Conservation (phyloP, 2,888 invertebrate species). For the Dione vanillae region DNA sequence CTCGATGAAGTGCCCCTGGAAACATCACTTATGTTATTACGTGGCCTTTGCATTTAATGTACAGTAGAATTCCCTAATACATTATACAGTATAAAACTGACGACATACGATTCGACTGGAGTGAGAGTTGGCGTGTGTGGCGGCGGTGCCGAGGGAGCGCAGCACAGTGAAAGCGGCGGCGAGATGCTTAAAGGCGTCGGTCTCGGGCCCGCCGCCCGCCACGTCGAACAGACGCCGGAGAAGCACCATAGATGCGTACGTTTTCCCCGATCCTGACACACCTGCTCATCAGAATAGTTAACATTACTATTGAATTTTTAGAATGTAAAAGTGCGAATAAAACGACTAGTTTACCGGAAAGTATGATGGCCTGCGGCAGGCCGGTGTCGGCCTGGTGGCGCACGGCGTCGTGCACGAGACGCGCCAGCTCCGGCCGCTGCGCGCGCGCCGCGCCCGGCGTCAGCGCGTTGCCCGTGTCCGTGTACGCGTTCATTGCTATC, state of each 20-base stretch:
- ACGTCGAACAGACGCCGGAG: constrained; percentile 96
- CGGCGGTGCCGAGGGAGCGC: constrained; percentile 94
- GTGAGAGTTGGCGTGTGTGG: constrained; percentile 95
- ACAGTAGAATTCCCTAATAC: background rate
- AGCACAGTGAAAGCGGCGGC: constrained; percentile 97
- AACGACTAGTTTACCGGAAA: constrained; percentile 86
- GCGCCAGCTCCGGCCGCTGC: constrained; percentile 92
- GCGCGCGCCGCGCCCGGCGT: constrained; percentile 91
- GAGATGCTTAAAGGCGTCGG: constrained; percentile 97
- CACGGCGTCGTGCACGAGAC: constrained; percentile 95
- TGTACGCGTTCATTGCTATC: constrained; percentile 94
- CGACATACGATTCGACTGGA: constrained; percentile 94
- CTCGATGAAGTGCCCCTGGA: constrained; percentile 96
- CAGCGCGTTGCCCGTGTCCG: constrained; percentile 93
- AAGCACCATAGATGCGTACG: constrained; percentile 95
- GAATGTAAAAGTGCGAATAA: too few species aligned
- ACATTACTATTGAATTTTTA: too few species aligned
- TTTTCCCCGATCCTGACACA: constrained; percentile 96
- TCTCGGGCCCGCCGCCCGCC: constrained; percentile 97
- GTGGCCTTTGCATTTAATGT: background rate
- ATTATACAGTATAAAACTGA: background rate
- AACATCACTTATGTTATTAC: background rate
- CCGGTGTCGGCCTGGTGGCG: constrained; percentile 97
- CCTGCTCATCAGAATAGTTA: constrained; percentile 77
- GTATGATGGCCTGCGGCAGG: constrained; percentile 97